Percentiles rank a stretch among this genome's conserved stretches.
These are phyloP conservation scores for Macroglossus sobrinus DNA, from an alignment of 2,113 vertebrate genomes.

Conservation along the genomic window DNA sequence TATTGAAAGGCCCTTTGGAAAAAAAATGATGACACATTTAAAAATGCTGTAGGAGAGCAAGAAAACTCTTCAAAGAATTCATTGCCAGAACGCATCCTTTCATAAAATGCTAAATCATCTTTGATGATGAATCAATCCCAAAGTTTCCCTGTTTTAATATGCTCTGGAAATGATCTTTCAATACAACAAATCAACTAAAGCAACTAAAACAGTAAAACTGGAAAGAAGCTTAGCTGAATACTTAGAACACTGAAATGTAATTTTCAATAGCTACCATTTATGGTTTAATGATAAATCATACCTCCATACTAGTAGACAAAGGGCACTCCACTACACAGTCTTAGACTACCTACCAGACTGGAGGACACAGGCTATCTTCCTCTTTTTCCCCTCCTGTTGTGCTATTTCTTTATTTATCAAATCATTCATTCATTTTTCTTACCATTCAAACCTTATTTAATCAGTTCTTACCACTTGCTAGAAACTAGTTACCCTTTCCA, in stretches of 20 bases:
- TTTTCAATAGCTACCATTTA: neutral
- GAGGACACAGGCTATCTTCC: neutral
- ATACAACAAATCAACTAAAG: neutral
- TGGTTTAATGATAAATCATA: neutral
- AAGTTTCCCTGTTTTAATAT: slow-evolving; percentile 7
- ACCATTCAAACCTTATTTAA: neutral
- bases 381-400: neutral
- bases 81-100: neutral
- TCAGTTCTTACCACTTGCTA: neutral
- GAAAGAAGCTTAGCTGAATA: neutral
- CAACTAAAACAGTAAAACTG: neutral
- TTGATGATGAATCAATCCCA: neutral
- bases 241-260: neutral
- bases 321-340: neutral
- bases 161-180: slow-evolving; percentile 45
- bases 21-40: neutral
- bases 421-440: neutral
- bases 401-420: neutral
- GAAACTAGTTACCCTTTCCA: neutral
- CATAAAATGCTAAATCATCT: slow-evolving; percentile 4
- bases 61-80: slow-evolving; percentile 13
- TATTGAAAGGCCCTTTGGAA: neutral
- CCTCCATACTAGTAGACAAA: neutral
- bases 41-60: slow-evolving; percentile 8
- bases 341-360: no score